Conservation (phyloP, 2,888 invertebrate species). For the Calephelis perditalis region DNA sequence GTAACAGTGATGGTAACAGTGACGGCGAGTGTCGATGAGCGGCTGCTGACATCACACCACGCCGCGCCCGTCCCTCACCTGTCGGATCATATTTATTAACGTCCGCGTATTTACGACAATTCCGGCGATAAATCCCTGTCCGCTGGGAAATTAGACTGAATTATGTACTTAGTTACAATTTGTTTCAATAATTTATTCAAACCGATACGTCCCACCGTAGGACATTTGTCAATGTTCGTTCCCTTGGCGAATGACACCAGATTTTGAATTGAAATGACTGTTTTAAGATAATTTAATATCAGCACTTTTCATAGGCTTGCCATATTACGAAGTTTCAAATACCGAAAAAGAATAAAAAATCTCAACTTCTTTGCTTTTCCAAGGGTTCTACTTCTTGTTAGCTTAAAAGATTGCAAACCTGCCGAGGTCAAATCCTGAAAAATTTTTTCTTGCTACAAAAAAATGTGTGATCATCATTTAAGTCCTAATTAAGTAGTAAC, state of each 20-base stretch:
- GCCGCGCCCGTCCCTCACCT: constrained; percentile 22
- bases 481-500: no score
- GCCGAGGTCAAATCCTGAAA: no score
- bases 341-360: no score
- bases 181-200: constrained; percentile 21
- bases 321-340: no score
- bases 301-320: no score
- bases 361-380: no score
- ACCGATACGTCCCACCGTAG: constrained; percentile 7
- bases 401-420: no score
- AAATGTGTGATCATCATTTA: no score
- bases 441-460: no score
- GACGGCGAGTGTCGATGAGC: constrained; percentile 7
- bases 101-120: constrained; percentile 23
- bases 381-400: no score
- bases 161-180: constrained; percentile 29
- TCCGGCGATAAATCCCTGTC: constrained; percentile 24
- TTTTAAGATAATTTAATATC: no score
- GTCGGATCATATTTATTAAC: constrained; percentile 28
- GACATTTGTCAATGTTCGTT: constrained; percentile 15
- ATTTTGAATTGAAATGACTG: no score
- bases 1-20: neutral
- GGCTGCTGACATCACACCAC: constrained; percentile 21
- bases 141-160: constrained; percentile 30
- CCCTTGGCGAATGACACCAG: neutral